A percentile compares a stretch with the other conserved stretches of the same genome.
phyloP scores from a whole-genome alignment of 2,888 invertebrate genomes.

The Melieria crassipennis region DNA sequence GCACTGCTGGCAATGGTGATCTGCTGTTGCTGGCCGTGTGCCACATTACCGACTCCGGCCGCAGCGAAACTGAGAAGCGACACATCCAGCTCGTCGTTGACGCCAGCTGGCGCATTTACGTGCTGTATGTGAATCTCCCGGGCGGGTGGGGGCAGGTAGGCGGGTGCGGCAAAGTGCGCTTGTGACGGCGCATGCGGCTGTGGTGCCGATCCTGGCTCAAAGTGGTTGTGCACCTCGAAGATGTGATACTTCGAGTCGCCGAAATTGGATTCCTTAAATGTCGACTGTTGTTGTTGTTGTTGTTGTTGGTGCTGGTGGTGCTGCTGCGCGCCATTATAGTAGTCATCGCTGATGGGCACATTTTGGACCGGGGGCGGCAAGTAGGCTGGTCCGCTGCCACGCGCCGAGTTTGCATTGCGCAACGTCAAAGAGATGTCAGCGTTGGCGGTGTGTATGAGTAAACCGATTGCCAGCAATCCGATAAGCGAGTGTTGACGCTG shows the following conservation, averaged over 20 bases:
- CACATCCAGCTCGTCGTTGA: constrained; percentile 51
- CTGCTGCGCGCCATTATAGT: constrained; percentile 23
- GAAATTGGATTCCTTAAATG: constrained; percentile 51
- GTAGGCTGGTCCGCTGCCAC: constrained; percentile 23
- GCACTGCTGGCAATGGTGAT: constrained; percentile 35
- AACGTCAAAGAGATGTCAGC: constrained; percentile 54
- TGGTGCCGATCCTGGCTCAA: constrained; percentile 23
- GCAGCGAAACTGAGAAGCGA: constrained; percentile 49
- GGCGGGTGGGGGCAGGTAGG: constrained; percentile 44
- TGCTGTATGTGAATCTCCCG: constrained; percentile 47
- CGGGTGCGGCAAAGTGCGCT: constrained; percentile 2
- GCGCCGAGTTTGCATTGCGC: constrained; percentile 17
- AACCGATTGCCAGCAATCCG: constrained; percentile 48
- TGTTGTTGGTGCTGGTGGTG: not conserved
- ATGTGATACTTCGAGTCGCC: constrained; percentile 53
- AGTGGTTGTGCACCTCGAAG: constrained; percentile 56
- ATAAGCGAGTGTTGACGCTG: constrained; percentile 34
- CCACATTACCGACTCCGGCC: constrained; percentile 19
- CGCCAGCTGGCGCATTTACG: constrained; percentile 27
- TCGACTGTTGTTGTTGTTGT: not conserved
- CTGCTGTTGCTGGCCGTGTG: constrained; percentile 9
- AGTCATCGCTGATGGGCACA: constrained; percentile 35
- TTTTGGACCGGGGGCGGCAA: constrained; percentile 38
- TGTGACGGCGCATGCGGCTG: constrained; percentile 29
- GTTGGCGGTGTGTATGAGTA: constrained; percentile 43